These are phyloP conservation scores for Brotula barbata DNA, from an alignment of 2,797 vertebrate species.

Conservation along the genomic window DNA sequence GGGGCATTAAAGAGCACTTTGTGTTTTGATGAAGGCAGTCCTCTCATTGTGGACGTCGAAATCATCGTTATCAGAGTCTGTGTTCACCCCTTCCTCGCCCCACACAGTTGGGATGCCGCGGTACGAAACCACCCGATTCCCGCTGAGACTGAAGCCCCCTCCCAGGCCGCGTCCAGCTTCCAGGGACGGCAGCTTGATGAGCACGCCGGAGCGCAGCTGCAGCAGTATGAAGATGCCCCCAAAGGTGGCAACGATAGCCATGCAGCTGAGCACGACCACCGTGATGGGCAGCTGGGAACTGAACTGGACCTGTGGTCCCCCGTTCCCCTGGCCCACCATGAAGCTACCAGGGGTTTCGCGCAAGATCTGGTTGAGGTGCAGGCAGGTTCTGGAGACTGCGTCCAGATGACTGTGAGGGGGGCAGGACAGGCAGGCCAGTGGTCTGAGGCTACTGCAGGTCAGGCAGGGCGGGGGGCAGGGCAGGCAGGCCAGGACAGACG, in stretches of 20 bases:
- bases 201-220: constrained; percentile 82
- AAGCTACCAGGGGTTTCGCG: constrained; percentile 43
- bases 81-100: constrained; percentile 86
- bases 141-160: constrained; percentile 75
- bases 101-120: constrained; percentile 93
- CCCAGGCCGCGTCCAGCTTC: constrained; percentile 70
- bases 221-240: constrained; percentile 86
- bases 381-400: constrained; percentile 78
- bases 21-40: constrained; percentile 96
- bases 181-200: constrained; percentile 85
- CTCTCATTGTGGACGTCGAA: constrained; percentile 86
- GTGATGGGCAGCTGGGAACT: constrained; percentile 77
- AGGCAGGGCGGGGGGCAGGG: constrained; percentile 88
- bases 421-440: constrained; percentile 89
- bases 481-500: constrained; percentile 85
- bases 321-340: constrained; percentile 5
- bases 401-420: constrained; percentile 86
- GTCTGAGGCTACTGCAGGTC: constrained; percentile 82
- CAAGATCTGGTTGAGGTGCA: constrained; percentile 81
- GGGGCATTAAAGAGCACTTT: constrained; percentile 87
- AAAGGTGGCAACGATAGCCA: constrained; percentile 87
- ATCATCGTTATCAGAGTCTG: constrained; percentile 91
- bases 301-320: constrained; percentile 29
- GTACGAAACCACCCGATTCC: constrained; percentile 82
- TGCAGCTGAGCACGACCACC: constrained; percentile 88